Evolutionary conservation across 2,797 vertebrate genomes (phyloP), one percentile per base, ranked within the genome.

Genomic region (Sciaenops ocellatus): DNA sequence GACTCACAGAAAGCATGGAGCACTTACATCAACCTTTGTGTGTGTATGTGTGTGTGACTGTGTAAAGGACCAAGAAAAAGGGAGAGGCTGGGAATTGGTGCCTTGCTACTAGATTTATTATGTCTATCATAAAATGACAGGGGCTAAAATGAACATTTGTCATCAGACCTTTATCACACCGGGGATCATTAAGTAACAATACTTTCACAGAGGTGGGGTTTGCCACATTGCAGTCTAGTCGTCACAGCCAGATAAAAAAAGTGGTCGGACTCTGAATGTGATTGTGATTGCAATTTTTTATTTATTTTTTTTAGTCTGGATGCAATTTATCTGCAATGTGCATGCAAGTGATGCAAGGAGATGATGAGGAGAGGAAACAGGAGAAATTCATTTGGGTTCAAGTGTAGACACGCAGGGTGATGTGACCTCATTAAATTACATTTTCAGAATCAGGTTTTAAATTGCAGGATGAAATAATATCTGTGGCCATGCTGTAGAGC

Each of bases 301-400:
- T n/a, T n/a, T n/a, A n/a, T 34, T 34, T 9, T 34, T 69, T 79
- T 20, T n/a, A 62, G 5, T 22, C 30, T 30, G 62, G n/a, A 38
- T 80, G 75, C 50, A 65, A 69, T 76, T 81, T 50, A 64, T 66
- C 57, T 46, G 50, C 30, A 70, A 50, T 34, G 60, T 73, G 22
- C 52, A 63, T 69, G 56, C 52, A 57, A 76, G 52, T 24, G 5
- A 62, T 34, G 38, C 26, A 60, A 16, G 41, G 34, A 12, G 52
- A 47, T 18, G 38, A 24, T 1, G 24, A 34, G 42, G 30, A 10
- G 24, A 48, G 26, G 22, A 26, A 28, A 48, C 47, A 4, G 13
- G 10, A 20, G 34, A 34, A 55, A 28, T 46, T 24, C 60, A 52
- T 63, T 69, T 67, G 20, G 46, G 38, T 65, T 64, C 54, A 74